Evolutionary conservation across 2,113 vertebrate genomes (phyloP).

Genomic region (Sphyrna mokarran): DNA sequence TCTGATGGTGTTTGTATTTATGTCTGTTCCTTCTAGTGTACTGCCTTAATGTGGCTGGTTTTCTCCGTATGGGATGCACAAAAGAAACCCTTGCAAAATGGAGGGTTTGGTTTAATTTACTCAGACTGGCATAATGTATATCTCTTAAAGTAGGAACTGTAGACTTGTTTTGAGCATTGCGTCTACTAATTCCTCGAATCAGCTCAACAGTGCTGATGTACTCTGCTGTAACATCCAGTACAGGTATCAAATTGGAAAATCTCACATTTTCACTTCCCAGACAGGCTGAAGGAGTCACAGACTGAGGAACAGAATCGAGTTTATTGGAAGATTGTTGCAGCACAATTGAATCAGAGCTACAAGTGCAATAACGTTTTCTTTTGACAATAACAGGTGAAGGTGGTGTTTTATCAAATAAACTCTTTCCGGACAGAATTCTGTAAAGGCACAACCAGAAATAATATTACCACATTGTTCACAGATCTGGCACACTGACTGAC

Average conservation of each 20-base stretch:
- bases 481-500: neutral
- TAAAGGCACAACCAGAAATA: slow-evolving; percentile 36
- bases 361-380: slow-evolving; percentile 60
- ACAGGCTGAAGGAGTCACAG: slow-evolving; percentile 52
- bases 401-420: slow-evolving; percentile 72
- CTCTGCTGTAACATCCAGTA: slow-evolving; percentile 70
- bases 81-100: neutral
- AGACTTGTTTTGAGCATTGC: slow-evolving; percentile 40
- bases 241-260: slow-evolving; percentile 65
- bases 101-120: slow-evolving; percentile 33
- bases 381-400: slow-evolving; percentile 41
- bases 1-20: neutral
- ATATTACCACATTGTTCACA: neutral
- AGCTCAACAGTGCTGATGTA: slow-evolving; percentile 57
- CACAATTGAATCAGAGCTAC: slow-evolving; percentile 43
- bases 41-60: slow-evolving; percentile 37
- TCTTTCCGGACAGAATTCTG: slow-evolving; percentile 72
- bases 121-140: slow-evolving; percentile 38
- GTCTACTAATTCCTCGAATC: slow-evolving; percentile 44
- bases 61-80: slow-evolving; percentile 38
- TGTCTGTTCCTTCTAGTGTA: slow-evolving; percentile 27
- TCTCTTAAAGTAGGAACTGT: slow-evolving; percentile 39
- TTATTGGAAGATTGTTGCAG: slow-evolving; percentile 42
- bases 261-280: slow-evolving; percentile 48
- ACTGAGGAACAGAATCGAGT: slow-evolving; percentile 40